Evolutionary conservation across 2,113 vertebrate genomes (phyloP), one percentile per base, ranked within the genome.

Genomic region (Cheilinus undulatus): DNA sequence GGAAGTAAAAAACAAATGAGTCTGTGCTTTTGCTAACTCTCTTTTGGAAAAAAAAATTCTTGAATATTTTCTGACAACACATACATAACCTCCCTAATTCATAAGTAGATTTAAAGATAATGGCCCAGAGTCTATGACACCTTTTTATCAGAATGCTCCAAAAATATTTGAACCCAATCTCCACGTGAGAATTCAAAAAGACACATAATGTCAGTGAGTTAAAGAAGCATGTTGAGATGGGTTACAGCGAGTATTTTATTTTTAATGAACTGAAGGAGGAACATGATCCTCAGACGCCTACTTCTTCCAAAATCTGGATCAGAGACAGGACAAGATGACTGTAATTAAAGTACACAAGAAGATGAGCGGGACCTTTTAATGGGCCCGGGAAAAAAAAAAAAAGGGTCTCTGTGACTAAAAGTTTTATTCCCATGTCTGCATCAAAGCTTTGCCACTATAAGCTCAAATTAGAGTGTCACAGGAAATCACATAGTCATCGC

Each of bases 391-490:
- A 74, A 58, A 45, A 74, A 61, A 74, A 58, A 45, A 74, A 68
- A 83, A 61, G 68, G 70, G 77, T 80, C 64, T 80, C 54, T 76
- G 73, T 84, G 89, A 90, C 68, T 78, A 81, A 86, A 82, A 78
- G 61, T 89, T 84, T 83, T 76, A 88, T 83, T 85, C 73, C 78
- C 78, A 81, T 81, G 78, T 84, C 87, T 80, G 64, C 82, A 88
- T 86, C 84, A 90, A 88, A 86, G 86, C 84, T 77, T 59, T 66
- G 66, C 58, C 72, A 78, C 69, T 58, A 79, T 88, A 84, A 88
- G 20, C 83, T 85, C 80, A 88, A 89, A 91, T 90, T 88, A 87
- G 83, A 87, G 69, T 91, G 87, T 88, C 90, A 90, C 83, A 77
- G 72, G 82, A 83, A 89, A 84, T 87, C 83, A 86, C 64, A 73